Conservation (phyloP, 2,113 vertebrate species). For the Cyprinodon tularosa region DNA sequence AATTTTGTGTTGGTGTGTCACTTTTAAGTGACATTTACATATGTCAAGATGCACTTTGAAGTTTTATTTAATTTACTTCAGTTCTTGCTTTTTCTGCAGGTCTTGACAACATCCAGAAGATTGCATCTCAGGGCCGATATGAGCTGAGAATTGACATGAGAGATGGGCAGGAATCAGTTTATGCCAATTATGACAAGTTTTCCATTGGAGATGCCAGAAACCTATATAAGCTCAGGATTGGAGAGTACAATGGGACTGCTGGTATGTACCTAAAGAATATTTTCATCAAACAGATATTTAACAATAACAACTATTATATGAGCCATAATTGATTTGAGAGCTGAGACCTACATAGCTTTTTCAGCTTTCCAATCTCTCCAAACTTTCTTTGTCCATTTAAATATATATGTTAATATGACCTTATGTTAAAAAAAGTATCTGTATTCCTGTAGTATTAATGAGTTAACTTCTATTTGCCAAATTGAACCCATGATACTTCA, state of each 20-base stretch:
- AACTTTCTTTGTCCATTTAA: slow-evolving; percentile 19
- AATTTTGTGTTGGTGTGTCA: no score
- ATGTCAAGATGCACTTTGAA: no score
- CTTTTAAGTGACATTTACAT: no score
- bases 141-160: slow-evolving; percentile 95
- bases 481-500: slow-evolving; percentile 30
- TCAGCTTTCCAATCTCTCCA: slow-evolving; percentile 12
- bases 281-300: not conserved
- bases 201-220: slow-evolving; percentile 87
- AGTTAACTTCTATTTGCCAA: slow-evolving; percentile 38
- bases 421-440: slow-evolving; percentile 59
- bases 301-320: not conserved
- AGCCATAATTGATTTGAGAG: slow-evolving; percentile 1
- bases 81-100: slow-evolving; percentile 77
- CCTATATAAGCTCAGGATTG: slow-evolving; percentile 93
- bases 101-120: slow-evolving; percentile 93
- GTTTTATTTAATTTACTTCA: not conserved
- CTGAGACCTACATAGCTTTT: not conserved
- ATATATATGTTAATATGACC: slow-evolving; percentile 59
- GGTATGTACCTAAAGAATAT: slow-evolving; percentile 75
- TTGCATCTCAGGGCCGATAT: slow-evolving; percentile 90
- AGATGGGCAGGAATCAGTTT: slow-evolving; percentile 89
- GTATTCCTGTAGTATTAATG: slow-evolving; percentile 55
- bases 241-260: slow-evolving; percentile 93
- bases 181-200: slow-evolving; percentile 93